Evolutionary conservation across 2,888 invertebrate species (phyloP), one percentile per base, ranked within the genome.

Genomic region (Tenthredo notha): DNA sequence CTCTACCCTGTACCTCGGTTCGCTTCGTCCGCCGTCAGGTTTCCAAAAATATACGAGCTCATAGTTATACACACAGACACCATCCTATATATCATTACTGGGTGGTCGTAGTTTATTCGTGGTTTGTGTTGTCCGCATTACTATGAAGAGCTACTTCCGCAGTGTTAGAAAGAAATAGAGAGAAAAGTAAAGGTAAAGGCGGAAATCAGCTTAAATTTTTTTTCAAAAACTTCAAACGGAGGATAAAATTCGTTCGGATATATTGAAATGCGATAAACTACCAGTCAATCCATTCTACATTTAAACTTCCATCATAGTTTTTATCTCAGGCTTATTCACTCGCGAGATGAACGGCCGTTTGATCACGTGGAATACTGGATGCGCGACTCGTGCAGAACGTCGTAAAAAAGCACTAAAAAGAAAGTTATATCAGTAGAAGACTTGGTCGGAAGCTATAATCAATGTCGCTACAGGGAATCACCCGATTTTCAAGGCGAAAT

Each of bases 1-100:
- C 88, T 89, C 86, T 86, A 85, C 86, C 86, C 86, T 87, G 65
- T 61, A 77, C 82, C 86, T 85, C 70, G 85, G 80, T 85, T 61
- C 37, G 37, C 37, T 29, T 25, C 61, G 58, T 40, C 58, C 25
- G 37, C 40, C 29, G 78, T 40, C 58, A 80, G 58, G 80, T 80
- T 80, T 50, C 80, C 50, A 80, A 80, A 80, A 74, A 67, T 70
- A 78, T 61, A 80, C 80, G 80, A 80, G 80, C 80, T 58, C 54
- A 33, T 50, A 77, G 54, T 54, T 50, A 67, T 33, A 50, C 50
- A 54, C 50, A 50, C 77, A n/a, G 54, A 77, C n/a, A 77, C 54
- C 3, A 40, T 5, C n/a, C 33, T 54, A 29, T 77, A n/a, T 29
- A 33, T 77, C 50, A 77, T 40, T 77, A 29, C 72, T 74, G 72